Percentiles rank a stretch among this genome's conserved stretches.
phyloP scores from a whole-genome alignment of 2,888 invertebrate species.

The Microctonus hyperodae region DNA sequence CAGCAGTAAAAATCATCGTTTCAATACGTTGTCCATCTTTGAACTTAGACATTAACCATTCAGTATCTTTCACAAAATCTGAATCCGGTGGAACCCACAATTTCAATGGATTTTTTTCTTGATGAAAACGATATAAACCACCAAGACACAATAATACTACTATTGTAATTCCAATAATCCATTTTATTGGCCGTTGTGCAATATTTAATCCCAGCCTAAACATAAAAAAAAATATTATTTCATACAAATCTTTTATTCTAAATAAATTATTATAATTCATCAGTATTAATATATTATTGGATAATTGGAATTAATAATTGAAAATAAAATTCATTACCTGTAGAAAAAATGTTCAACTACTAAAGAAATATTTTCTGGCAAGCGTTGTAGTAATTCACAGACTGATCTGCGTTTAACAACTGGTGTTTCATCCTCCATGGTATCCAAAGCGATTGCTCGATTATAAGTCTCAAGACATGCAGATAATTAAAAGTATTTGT shows the following conservation, averaged over 20 bases:
- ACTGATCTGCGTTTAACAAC: conserved; percentile 4
- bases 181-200: conserved; percentile 69
- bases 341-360: conserved; percentile 53
- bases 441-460: not conserved
- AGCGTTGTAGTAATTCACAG: conserved; percentile 37
- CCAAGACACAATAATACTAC: conserved; percentile 68
- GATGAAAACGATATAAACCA: conserved; percentile 72
- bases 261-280: no score
- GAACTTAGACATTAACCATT: conserved; percentile 76
- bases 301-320: not conserved
- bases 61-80: conserved; percentile 73
- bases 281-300: no score
- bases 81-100: conserved; percentile 80
- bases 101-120: conserved; percentile 78
- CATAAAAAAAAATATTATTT: not conserved
- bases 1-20: conserved; percentile 70
- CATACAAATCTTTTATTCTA: no score
- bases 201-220: conserved; percentile 70
- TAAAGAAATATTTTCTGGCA: conserved; percentile 52
- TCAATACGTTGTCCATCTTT: conserved; percentile 71
- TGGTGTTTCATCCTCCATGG: conserved; percentile 15
- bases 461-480: not conserved
- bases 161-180: conserved; percentile 67
- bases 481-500: not conserved
- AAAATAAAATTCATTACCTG: conserved; percentile 42